Conservation (phyloP, 2,797 vertebrate genomes). For the Ctenopoma kingsleyae region DNA sequence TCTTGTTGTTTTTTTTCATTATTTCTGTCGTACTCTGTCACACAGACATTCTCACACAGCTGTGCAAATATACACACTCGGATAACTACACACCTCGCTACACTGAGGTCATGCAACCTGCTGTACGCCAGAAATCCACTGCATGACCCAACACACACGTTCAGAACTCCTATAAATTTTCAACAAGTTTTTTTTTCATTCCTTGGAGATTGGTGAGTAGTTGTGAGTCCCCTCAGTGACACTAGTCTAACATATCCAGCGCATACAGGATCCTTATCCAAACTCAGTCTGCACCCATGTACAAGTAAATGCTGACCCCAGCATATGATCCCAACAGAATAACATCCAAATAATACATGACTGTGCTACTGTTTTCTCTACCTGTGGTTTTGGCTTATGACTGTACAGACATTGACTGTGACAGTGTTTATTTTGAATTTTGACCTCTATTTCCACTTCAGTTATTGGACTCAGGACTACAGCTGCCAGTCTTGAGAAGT, state of each 20-base stretch:
- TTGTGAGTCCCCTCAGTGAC: conserved; percentile 23
- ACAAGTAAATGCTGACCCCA: conserved; percentile 59
- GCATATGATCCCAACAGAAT: conserved; percentile 42
- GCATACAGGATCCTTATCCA: conserved; percentile 45
- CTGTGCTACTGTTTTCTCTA: conserved; percentile 24
- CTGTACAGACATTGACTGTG: conserved; percentile 26
- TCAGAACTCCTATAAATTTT: conserved; percentile 73
- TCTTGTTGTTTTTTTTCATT: neutral
- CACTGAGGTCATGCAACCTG: conserved; percentile 35
- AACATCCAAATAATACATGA: conserved; percentile 59
- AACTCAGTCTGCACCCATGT: conserved; percentile 34
- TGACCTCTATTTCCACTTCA: conserved; percentile 17
- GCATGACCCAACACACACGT: conserved; percentile 53
- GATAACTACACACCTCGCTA: conserved; percentile 8
- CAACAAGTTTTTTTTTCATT: conserved; percentile 56
- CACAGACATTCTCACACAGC: conserved; percentile 2
- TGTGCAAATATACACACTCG: neutral
- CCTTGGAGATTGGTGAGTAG: conserved; percentile 13
- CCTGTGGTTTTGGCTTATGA: conserved; percentile 16
- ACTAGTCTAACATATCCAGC: conserved; percentile 30
- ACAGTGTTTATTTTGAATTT: conserved; percentile 35
- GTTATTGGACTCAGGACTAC: conserved; percentile 8
- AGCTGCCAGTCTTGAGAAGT: neutral
- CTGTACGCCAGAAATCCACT: conserved; percentile 39
- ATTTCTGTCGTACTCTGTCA: neutral